Evolutionary conservation across 2,113 vertebrate genomes (phyloP).

Genomic region (Ptyas mucosa): DNA sequence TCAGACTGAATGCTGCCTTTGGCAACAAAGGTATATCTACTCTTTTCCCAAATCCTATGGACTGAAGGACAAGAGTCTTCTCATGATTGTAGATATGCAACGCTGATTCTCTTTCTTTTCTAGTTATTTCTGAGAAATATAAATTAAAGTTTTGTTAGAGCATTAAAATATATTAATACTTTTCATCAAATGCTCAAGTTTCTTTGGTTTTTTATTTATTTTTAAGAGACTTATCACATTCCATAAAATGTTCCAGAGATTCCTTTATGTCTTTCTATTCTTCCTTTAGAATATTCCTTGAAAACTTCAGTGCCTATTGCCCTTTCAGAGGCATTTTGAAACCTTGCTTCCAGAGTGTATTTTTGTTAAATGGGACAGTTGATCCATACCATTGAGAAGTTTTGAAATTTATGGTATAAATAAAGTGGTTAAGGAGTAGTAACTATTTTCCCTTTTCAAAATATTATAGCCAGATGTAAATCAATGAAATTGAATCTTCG

Average conservation of each 20-base stretch:
- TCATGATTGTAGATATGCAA: slow-evolving; percentile 60
- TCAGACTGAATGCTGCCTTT: not conserved
- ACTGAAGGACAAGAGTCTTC: slow-evolving; percentile 61
- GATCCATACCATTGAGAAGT: not conserved
- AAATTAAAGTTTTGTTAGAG: not conserved
- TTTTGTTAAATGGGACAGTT: not conserved
- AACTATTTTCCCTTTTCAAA: not conserved
- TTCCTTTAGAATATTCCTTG: not conserved
- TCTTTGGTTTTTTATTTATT: not conserved
- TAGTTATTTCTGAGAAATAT: slow-evolving; percentile 66
- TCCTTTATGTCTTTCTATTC: not conserved
- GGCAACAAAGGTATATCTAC: slow-evolving; percentile 29
- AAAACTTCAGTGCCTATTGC: not conserved
- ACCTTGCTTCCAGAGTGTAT: not conserved
- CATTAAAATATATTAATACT: not conserved
- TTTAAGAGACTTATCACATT: not conserved
- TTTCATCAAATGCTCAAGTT: not conserved
- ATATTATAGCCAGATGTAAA: not conserved
- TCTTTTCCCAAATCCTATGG: slow-evolving; percentile 72
- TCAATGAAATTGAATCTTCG: not conserved
- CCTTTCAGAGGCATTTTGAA: not conserved
- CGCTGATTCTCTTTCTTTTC: slow-evolving; percentile 67
- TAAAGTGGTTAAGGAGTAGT: not conserved
- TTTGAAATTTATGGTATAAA: not conserved
- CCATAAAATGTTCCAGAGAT: not conserved